phyloP scores from a whole-genome alignment of 2,113 vertebrate genomes.

The Heliornis fulica region DNA sequence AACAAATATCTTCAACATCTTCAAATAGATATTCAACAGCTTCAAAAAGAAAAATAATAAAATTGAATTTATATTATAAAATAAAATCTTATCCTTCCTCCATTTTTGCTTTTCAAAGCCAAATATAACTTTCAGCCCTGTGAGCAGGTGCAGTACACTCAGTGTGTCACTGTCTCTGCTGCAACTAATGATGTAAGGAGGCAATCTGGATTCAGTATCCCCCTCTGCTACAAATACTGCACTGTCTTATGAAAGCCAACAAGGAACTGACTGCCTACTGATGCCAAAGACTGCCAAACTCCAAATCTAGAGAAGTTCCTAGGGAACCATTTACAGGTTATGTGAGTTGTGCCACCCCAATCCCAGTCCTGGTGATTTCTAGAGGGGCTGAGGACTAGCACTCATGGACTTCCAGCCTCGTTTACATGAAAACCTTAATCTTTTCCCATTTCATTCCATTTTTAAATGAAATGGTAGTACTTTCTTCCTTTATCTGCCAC shows the following conservation, averaged over 20 bases:
- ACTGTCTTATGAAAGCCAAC: neutral
- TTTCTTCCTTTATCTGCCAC: neutral
- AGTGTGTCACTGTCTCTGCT: neutral
- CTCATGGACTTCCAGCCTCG: neutral
- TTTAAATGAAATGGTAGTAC: neutral
- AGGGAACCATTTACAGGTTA: neutral
- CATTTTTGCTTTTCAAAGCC: neutral
- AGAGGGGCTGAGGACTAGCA: neutral
- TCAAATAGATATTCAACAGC: neutral
- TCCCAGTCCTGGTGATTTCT: neutral
- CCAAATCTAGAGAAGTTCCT: neutral
- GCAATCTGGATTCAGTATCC: neutral
- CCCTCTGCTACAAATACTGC: neutral
- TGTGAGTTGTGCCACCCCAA: accelerated
- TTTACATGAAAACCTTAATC: neutral
- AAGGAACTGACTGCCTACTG: neutral
- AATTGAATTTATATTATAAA: neutral
- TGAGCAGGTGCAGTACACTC: neutral
- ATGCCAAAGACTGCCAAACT: neutral
- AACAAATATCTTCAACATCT: too few relatives aligned
- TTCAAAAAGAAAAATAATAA: neutral
- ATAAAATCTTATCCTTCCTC: neutral
- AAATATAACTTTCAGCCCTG: neutral
- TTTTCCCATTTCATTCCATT: neutral
- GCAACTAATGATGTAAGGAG: neutral